These are phyloP conservation scores for Phaethon lepturus DNA, from an alignment of 2,113 vertebrate species.

Conservation along the genomic window DNA sequence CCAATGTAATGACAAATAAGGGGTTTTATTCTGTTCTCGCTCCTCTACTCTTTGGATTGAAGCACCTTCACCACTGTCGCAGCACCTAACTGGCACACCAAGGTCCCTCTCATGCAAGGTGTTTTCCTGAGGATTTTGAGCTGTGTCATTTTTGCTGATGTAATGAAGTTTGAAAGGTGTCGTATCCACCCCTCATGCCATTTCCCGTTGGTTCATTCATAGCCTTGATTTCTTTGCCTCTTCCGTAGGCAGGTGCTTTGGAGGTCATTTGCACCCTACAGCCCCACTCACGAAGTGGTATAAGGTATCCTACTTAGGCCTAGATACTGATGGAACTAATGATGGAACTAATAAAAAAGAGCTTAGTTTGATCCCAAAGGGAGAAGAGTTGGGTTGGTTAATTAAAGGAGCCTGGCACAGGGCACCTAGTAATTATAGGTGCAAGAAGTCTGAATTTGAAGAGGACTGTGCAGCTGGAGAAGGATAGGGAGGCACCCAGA, in stretches of 20 bases:
- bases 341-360: conserved; percentile 70
- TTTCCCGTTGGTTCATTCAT: not conserved
- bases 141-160: not conserved
- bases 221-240: not conserved
- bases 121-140: not conserved
- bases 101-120: not conserved
- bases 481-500: conserved; percentile 77
- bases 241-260: conserved; percentile 1
- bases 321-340: conserved; percentile 52
- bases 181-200: not conserved
- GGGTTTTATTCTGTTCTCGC: not conserved
- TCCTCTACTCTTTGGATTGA: not conserved
- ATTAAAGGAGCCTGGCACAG: conserved; percentile 82
- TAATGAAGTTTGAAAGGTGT: not conserved
- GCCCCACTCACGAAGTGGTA: conserved; percentile 19
- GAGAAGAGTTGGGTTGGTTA: conserved; percentile 80
- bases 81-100: not conserved
- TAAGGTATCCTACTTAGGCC: conserved; percentile 26
- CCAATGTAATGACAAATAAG: not conserved
- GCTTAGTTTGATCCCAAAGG: conserved; percentile 77
- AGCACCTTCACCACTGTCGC: not conserved
- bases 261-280: conserved; percentile 51
- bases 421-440: conserved; percentile 83
- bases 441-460: conserved; percentile 82
- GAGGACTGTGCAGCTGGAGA: conserved; percentile 78